Evolutionary conservation across 2,888 invertebrate species (phyloP), one percentile per base, ranked within the genome.

Genomic region (Sesia bembeciformis): DNA sequence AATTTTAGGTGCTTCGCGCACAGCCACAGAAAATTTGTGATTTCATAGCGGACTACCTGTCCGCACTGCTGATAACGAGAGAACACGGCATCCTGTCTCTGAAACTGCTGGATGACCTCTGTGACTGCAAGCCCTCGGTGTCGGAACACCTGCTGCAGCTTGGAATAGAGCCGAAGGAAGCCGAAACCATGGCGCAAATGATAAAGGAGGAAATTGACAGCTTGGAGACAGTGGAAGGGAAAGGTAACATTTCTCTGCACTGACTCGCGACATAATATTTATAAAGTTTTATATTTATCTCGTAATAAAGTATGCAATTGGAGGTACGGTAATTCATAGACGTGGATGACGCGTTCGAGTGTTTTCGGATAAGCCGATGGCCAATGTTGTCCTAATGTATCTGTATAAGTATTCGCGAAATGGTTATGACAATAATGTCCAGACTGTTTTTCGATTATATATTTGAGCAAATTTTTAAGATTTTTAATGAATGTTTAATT

Each of bases 11-110:
- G 0, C 77, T 95, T 3, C 90, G 94, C 40, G 90, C 87, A 50
- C 93, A 94, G 63, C 95, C 95, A 0, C 74, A 80, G 38, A 89
- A 93, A 40, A 84, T 93, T 4, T 92, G 91, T 67, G 90, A 90
- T 58, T 95, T 94, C 72, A 92, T 95, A 62, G 91, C 94, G 3
- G 93, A 94, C 74, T 95, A 95, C 72, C 79, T 94, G 5, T 93
- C 94, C 55, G 92, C 92, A 0, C 81, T 95, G 49, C 80, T 94
- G 52, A 91, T 93, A 40, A 93, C 94, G 0, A 88, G 94, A 4
- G 94, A 95, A 74, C 87, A 89, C 53, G 89, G 88, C 0, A 62
- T 87, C 46, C 69, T 89, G 65, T 81, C 89, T 0, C 73, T 84
- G 4, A 82, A 72, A 62, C 76, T 89, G 2, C 64, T 89, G 39